Percentiles rank a stretch among this genome's conserved stretches.
Conservation (phyloP, 2,797 vertebrate species). For the Chloroceryle inda region DNA sequence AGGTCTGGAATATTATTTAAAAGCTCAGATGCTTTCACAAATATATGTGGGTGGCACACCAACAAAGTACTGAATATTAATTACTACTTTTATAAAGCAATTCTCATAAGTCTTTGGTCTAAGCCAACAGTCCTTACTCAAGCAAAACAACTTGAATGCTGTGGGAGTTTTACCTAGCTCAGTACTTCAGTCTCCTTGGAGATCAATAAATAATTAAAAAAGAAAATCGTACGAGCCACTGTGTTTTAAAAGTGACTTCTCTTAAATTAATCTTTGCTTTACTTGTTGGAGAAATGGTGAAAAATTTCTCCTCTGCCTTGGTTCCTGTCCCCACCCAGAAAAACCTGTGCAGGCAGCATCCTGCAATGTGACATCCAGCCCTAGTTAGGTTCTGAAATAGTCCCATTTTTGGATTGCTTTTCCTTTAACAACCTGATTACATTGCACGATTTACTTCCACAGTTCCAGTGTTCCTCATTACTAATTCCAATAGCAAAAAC, state of each 20-base stretch:
- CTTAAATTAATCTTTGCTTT: constrained; percentile 31
- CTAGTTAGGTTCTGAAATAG: constrained; percentile 22
- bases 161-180: constrained; percentile 53
- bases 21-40: neutral
- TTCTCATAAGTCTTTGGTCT: constrained; percentile 33
- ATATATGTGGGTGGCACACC: neutral
- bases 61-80: constrained; percentile 47
- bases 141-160: constrained; percentile 50
- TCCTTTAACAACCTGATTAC: constrained; percentile 35
- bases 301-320: neutral
- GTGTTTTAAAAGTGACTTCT: constrained; percentile 51
- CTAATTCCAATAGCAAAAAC: constrained; percentile 68
- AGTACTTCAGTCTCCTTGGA: constrained; percentile 27
- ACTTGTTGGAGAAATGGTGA: neutral
- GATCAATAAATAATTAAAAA: constrained; percentile 66
- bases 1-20: neutral
- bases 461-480: constrained; percentile 66
- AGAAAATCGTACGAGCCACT: neutral
- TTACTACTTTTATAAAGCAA: constrained; percentile 34
- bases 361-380: neutral
- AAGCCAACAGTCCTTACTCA: constrained; percentile 34
- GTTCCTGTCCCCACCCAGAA: neutral
- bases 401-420: constrained; percentile 19
- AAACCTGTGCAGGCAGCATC: neutral
- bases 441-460: constrained; percentile 51